Evolutionary conservation across 2,797 vertebrate genomes (phyloP), one percentile per base, ranked within the genome.

Genomic region (Chiroxiphia lanceolata): DNA sequence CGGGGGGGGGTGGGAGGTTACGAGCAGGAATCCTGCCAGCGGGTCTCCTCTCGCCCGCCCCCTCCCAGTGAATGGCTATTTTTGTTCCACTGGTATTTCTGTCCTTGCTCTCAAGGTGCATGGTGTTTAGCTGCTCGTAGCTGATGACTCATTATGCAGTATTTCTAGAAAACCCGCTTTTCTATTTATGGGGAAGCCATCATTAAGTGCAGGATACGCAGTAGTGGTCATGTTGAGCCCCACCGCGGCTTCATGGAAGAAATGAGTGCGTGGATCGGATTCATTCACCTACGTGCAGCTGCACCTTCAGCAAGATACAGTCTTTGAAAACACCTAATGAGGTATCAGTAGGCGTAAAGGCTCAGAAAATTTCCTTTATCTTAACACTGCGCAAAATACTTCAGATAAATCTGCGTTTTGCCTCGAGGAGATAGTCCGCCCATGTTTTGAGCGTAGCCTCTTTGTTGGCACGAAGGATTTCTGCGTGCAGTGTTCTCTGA

Each of bases 131-230:
- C 93, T 93, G 93, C 92, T 95, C 83, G 93, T 89, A 87, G 95
- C 95, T 83, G 95, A 96, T 97, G 97, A 97, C 94, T 97, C 97
- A 97, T 94, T 94, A 95, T 97, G 97, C 97, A 97, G 96, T 83
- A 93, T 97, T 97, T 97, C 95, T 94, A 90, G 96, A 96, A 96
- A 97, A 96, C 92, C 96, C 87, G 72, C 80, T 95, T 94, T 90
- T 72, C 80, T 44, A 22, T 93, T 88, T 93, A 65, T 77, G 94
- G 89, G 77, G 91, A 75, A 90, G 88, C 81, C 69, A 51, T 90
- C 45, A 29, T 42, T 81, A 47, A 81, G 74, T 40, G 36, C 70
- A 65, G 76, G 42, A 15, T 36, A 67, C 5, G 42, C 61, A 9
- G 70, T 7, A 48, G 78, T 47, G 82, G 67, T 69, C n/a, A 54